phyloP scores from a whole-genome alignment of 2,113 vertebrate species.

The Dromaius novaehollandiae region DNA sequence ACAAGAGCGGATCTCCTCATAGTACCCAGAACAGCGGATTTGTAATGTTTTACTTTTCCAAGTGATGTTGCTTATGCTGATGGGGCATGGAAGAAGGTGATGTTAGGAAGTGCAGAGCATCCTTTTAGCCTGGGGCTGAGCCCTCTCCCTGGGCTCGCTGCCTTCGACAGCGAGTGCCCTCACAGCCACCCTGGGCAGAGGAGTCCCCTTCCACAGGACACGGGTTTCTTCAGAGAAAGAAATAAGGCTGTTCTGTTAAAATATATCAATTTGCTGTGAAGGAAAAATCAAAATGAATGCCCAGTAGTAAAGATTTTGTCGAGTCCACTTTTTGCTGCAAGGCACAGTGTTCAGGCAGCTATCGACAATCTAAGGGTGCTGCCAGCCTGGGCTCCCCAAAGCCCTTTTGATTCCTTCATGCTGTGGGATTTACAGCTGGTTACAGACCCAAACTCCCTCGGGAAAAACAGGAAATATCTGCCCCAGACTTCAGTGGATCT shows the following conservation, averaged over 20 bases:
- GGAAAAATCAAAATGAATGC: neutral
- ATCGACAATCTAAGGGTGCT: neutral
- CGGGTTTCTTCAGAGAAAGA: neutral
- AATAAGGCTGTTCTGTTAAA: neutral
- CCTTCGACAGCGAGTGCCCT: neutral
- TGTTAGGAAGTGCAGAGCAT: neutral
- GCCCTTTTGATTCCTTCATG: neutral
- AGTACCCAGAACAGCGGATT: neutral
- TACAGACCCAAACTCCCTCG: neutral
- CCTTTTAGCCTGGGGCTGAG: neutral
- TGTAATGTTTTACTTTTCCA: neutral
- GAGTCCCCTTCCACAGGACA: neutral
- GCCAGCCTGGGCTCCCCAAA: neutral
- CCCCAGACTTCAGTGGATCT: neutral
- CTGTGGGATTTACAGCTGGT: neutral
- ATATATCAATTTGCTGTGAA: neutral
- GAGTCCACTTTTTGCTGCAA: neutral
- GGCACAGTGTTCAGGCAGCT: neutral
- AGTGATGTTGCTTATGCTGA: accelerated
- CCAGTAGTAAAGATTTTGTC: neutral
- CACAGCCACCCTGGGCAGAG: neutral
- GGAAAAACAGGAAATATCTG: neutral
- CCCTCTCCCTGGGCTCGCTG: neutral
- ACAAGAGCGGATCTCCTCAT: neutral
- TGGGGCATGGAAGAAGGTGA: neutral